phyloP scores from a whole-genome alignment of 2,113 vertebrate genomes.

The Scytalopus superciliaris region DNA sequence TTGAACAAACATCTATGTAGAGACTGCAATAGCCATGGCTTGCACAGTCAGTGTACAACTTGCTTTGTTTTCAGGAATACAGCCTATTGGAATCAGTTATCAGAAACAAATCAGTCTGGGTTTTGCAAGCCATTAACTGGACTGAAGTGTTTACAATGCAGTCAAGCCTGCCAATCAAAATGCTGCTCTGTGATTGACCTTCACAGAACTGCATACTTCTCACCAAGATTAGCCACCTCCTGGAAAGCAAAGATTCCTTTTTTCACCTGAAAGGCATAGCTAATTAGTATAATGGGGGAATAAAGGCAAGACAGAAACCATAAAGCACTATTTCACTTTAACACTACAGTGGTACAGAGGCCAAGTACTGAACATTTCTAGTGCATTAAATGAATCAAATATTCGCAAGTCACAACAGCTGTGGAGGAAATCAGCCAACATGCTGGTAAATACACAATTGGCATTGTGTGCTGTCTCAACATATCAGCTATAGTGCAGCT shows the following conservation, averaged over 20 bases:
- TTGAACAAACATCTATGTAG: neutral
- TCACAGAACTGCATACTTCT: neutral
- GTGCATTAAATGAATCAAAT: neutral
- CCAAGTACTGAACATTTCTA: neutral
- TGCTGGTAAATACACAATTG: neutral
- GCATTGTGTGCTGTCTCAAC: neutral
- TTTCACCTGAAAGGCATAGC: neutral
- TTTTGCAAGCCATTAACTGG: neutral
- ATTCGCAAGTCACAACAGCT: constrained; percentile 8
- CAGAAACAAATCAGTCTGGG: constrained; percentile 7
- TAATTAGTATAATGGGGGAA: neutral
- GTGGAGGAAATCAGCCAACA: neutral
- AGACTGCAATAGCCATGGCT: neutral
- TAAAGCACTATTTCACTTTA: neutral
- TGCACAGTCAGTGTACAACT: neutral
- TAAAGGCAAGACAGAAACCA: neutral
- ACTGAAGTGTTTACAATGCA: neutral
- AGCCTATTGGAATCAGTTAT: neutral
- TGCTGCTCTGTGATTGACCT: neutral
- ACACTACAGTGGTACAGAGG: neutral
- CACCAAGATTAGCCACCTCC: neutral
- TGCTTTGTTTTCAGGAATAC: neutral
- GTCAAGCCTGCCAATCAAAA: neutral
- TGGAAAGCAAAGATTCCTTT: neutral
- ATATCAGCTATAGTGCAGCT: neutral